These are phyloP conservation scores for Thunnus thynnus DNA, from an alignment of 2,113 vertebrate genomes.

Conservation along the genomic window DNA sequence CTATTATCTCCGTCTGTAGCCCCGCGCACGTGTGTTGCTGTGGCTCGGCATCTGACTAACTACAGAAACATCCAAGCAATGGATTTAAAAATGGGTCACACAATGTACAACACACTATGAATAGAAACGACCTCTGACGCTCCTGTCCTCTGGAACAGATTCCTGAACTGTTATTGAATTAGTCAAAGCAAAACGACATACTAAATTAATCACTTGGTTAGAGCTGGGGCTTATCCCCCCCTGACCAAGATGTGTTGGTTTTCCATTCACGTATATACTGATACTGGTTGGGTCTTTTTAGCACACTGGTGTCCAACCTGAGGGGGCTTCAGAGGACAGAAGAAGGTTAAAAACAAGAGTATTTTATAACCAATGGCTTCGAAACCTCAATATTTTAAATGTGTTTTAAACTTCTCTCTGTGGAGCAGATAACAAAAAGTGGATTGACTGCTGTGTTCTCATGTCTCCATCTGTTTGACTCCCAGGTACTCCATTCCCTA, in stretches of 20 bases:
- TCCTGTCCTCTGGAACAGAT: constrained; percentile 51
- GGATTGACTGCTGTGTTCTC: constrained; percentile 37
- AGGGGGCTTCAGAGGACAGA: constrained; percentile 3
- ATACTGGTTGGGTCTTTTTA: background rate
- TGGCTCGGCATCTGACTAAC: constrained; percentile 53
- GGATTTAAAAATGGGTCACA: constrained; percentile 78
- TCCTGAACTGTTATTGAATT: constrained; percentile 72
- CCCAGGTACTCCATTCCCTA: constrained; percentile 97
- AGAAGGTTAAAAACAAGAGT: background rate
- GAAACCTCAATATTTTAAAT: background rate
- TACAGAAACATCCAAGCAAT: constrained; percentile 66
- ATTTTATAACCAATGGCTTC: background rate
- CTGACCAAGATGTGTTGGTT: constrained; percentile 25
- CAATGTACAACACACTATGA: constrained; percentile 66
- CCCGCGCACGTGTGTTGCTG: background rate
- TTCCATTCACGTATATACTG: constrained; percentile 18
- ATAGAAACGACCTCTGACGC: constrained; percentile 59
- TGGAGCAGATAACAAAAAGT: constrained; percentile 7
- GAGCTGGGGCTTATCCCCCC: constrained; percentile 27
- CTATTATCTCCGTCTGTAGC: constrained; percentile 40
- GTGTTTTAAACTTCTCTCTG: background rate
- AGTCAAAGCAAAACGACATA: constrained; percentile 41
- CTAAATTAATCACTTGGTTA: constrained; percentile 38
- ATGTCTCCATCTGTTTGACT: constrained; percentile 56
- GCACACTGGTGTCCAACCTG: background rate